phyloP scores from a whole-genome alignment of 2,113 vertebrate species.

The Bombycilla garrulus region DNA sequence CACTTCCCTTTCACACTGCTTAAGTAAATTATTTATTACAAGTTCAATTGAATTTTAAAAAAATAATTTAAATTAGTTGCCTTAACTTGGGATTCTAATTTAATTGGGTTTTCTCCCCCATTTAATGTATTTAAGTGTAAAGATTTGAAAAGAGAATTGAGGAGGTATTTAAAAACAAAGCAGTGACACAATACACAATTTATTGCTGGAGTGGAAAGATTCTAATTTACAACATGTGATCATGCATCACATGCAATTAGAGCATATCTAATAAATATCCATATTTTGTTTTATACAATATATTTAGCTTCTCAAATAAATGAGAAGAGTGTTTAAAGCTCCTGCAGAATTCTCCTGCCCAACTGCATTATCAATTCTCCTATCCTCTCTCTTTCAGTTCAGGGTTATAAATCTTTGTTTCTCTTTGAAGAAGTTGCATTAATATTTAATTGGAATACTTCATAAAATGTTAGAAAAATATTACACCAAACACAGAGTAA shows the following conservation, averaged over 20 bases:
- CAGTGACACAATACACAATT: neutral
- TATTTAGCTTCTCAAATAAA: neutral
- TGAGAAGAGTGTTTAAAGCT: neutral
- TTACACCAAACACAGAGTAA: conserved; percentile 60
- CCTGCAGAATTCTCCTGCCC: conserved; percentile 16
- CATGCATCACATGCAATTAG: neutral
- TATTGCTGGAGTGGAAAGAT: neutral
- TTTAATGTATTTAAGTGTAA: neutral
- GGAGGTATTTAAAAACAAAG: conserved; percentile 9
- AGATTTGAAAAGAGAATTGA: neutral
- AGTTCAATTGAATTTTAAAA: conserved; percentile 55
- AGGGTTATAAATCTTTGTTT: conserved; percentile 66
- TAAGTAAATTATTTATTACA: conserved; percentile 32
- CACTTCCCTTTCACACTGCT: neutral
- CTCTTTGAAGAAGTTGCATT: conserved; percentile 66
- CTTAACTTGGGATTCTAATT: conserved; percentile 6
- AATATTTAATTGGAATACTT: conserved; percentile 77
- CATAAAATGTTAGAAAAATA: conserved; percentile 71
- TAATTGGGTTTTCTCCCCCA: neutral
- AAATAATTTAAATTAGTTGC: neutral
- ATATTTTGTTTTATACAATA: neutral
- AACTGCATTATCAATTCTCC: neutral
- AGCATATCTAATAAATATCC: neutral
- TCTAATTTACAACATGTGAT: neutral
- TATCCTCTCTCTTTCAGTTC: conserved; percentile 41